Percentiles rank a stretch among this genome's conserved stretches.
Evolutionary conservation across 2,797 vertebrate genomes (phyloP).

Genomic region (Tokudaia tokunoshimensis): DNA sequence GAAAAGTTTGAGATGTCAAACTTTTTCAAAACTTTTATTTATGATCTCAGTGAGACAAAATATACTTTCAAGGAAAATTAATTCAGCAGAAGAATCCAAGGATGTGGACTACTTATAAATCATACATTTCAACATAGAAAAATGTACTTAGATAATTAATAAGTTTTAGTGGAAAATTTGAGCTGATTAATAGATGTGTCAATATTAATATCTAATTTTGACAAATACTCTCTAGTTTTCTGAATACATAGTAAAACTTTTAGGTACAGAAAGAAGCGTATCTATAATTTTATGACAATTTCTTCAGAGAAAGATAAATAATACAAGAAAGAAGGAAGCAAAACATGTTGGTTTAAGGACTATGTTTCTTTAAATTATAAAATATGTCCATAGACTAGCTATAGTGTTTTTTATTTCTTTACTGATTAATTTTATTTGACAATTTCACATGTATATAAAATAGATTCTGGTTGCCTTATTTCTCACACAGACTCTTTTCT

Average conservation of each 20-base stretch:
- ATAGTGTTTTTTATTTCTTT: neutral
- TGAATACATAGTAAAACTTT: neutral
- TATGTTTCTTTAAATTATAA: neutral
- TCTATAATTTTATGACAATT: neutral
- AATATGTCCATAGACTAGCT: neutral
- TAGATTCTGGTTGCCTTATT: neutral
- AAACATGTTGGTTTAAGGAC: fast-evolving
- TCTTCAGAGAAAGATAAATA: neutral
- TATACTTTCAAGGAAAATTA: neutral
- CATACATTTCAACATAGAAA: neutral
- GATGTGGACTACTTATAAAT: neutral
- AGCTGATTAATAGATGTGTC: neutral
- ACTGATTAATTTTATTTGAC: neutral
- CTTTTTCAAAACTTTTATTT: neutral
- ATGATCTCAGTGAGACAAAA: neutral
- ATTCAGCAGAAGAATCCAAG: neutral
- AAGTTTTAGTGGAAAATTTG: neutral
- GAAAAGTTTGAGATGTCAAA: neutral
- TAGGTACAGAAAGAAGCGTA: neutral
- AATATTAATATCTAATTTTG: neutral
- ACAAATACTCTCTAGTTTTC: neutral
- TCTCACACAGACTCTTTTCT: neutral
- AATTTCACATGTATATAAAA: neutral
- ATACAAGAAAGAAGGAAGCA: neutral
- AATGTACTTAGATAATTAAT: neutral